Base-by-base conservation (phyloP, 2,113 vertebrate genomes). In the Murina feae region DNA sequence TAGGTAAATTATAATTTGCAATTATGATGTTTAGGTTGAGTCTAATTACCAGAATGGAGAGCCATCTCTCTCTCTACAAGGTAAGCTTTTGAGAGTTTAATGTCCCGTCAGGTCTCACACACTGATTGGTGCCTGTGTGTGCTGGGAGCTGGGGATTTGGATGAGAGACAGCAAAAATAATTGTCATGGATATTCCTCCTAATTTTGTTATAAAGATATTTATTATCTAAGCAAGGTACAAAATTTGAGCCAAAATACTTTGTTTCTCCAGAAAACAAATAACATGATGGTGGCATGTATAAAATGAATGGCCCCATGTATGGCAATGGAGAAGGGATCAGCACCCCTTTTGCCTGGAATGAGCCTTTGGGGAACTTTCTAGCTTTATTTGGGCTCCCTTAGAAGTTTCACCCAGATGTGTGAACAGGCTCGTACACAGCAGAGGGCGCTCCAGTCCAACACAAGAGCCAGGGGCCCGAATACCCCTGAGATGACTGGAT, bases 371-470 rank as follows among this genome's bases (percentile, higher is more conserved):
- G 13, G 39, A 90, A 86, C 25, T 42, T 92, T 58, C 18, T 51
- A 42, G 63, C 23, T 84, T 69, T 51, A 20, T 17, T 32, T 9
- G 58, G 13, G 23, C 30, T 72, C 13, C 17, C 20, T 65, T 39
- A 5, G 51, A 55, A 39, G 6, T 28, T 12, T 16, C 2, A 1
- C 35, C 9, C 35, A 35, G 32, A 30, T 39, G 37, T 83, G 32
- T 55, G 86, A 42, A 58, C 18, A 83, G 71, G 39, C 53, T 49
- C 49, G 74, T 17, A 9, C 37, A 76, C 94, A 91, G 94, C 78
- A 97, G 97, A 94, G 95, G 96, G 95, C 63, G 89, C 91, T 80
- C 78, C 35, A 12, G 63, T 8, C 79, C 30, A 89, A 92, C 5
- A 42, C 39, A 90, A 81, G 44, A 78, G 32, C 32, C 58, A 6